Percentiles rank a stretch among this genome's conserved stretches.
Evolutionary conservation across 2,888 invertebrate genomes (phyloP).

Genomic region (Pardosa pseudoannulata): DNA sequence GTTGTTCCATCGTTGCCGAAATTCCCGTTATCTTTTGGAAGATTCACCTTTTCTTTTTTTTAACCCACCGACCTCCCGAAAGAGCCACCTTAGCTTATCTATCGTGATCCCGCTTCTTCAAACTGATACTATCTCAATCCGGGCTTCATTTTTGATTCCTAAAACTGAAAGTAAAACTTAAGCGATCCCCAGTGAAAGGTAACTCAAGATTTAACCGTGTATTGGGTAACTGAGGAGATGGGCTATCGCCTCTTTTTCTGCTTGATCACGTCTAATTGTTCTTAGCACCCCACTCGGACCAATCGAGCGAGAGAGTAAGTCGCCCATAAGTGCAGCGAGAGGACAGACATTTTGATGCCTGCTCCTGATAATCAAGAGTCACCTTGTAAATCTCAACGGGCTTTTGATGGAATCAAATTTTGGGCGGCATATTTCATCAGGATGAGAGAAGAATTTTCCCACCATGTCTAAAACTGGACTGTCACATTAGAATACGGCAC

Average conservation of each 20-base stretch:
- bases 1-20: too few relatives aligned
- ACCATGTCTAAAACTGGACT: too few relatives aligned
- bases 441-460: too few relatives aligned
- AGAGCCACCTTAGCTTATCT: neutral
- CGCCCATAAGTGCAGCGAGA: constrained; percentile 23
- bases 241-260: constrained; percentile 15
- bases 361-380: constrained; percentile 33
- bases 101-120: neutral
- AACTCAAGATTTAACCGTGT: constrained; percentile 17
- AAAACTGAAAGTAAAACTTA: constrained; percentile 42
- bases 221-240: constrained; percentile 27
- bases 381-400: neutral
- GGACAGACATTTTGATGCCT: constrained; percentile 44
- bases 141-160: neutral
- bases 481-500: too few relatives aligned
- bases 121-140: neutral
- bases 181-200: constrained; percentile 43
- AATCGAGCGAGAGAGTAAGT: constrained; percentile 46
- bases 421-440: too few relatives aligned
- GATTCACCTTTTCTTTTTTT: constrained; percentile 2
- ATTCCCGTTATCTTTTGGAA: neutral
- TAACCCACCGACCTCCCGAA: neutral
- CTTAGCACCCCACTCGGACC: constrained; percentile 11
- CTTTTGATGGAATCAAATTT: constrained; percentile 16
- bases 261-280: constrained; percentile 45